Evolutionary conservation across 2,797 vertebrate species (phyloP).

Genomic region (Sebastes steindachneri): DNA sequence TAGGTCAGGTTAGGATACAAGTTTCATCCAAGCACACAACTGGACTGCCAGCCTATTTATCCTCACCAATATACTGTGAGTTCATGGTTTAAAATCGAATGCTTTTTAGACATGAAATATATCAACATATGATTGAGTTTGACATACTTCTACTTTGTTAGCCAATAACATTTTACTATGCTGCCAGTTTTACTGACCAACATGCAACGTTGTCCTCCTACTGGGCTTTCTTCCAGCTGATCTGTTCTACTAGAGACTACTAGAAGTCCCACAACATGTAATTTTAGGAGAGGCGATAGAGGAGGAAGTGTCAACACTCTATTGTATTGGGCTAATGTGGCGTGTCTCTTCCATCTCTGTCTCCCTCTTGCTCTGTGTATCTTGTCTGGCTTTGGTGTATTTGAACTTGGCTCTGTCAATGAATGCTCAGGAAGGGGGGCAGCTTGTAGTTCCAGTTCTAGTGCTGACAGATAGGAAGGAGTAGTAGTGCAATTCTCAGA

Average conservation of each 20-base stretch:
- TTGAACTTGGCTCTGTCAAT: constrained; percentile 13
- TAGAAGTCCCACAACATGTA: constrained; percentile 33
- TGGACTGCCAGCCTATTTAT: not conserved
- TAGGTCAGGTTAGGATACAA: constrained; percentile 50
- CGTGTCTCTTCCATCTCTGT: constrained; percentile 19
- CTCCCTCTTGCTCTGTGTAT: constrained; percentile 5
- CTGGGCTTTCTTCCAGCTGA: not conserved
- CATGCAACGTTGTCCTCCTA: not conserved
- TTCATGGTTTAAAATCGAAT: not conserved
- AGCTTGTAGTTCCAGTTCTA: not conserved
- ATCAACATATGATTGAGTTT: not conserved
- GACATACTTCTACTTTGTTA: not conserved
- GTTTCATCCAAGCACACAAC: constrained; percentile 9
- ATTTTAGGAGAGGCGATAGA: constrained; percentile 32
- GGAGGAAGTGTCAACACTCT: constrained; percentile 50
- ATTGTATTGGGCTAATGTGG: constrained; percentile 45
- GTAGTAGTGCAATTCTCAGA: not conserved
- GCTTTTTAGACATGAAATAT: not conserved
- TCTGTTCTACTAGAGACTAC: constrained; percentile 19
- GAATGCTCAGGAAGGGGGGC: not conserved
- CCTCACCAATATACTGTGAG: not conserved
- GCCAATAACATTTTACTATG: not conserved
- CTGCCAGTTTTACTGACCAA: not conserved
- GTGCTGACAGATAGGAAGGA: not conserved
- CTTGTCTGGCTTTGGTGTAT: constrained; percentile 42